Conservation (phyloP, 1,140 invertebrate species). For the Popillia japonica region DNA sequence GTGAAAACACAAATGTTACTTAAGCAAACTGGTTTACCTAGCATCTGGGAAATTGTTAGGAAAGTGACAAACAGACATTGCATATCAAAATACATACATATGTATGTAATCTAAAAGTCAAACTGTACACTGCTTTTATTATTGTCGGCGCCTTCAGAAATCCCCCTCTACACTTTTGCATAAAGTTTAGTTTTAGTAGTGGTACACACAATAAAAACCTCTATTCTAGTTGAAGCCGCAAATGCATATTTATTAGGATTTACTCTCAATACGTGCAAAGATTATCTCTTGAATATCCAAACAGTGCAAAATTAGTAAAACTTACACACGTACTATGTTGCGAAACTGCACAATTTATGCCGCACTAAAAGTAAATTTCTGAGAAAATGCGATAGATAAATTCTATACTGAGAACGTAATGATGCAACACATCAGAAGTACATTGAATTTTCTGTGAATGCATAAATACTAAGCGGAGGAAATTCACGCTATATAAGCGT, state of each 20-base stretch:
- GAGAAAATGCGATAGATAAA: not conserved
- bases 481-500: too few relatives aligned
- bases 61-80: too few relatives aligned
- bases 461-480: too few relatives aligned
- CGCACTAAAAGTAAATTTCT: not conserved
- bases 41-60: too few relatives aligned
- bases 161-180: not conserved
- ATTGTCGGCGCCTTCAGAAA: too few relatives aligned
- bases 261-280: not conserved
- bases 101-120: too few relatives aligned
- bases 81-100: too few relatives aligned
- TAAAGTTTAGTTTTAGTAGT: too few relatives aligned
- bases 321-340: not conserved
- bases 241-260: slow-evolving; percentile 38
- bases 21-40: too few relatives aligned
- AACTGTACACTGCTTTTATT: too few relatives aligned
- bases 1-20: too few relatives aligned
- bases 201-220: not conserved
- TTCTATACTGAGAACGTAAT: not conserved
- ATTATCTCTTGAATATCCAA: slow-evolving; percentile 2
- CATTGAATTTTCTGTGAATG: not conserved
- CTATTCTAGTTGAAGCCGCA: not conserved
- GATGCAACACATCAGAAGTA: not conserved
- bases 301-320: not conserved
- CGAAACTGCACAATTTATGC: not conserved